Evolutionary conservation across 2,888 invertebrate species (phyloP), one percentile per base, ranked within the genome.

Genomic region (Crossocerus cetratus): DNA sequence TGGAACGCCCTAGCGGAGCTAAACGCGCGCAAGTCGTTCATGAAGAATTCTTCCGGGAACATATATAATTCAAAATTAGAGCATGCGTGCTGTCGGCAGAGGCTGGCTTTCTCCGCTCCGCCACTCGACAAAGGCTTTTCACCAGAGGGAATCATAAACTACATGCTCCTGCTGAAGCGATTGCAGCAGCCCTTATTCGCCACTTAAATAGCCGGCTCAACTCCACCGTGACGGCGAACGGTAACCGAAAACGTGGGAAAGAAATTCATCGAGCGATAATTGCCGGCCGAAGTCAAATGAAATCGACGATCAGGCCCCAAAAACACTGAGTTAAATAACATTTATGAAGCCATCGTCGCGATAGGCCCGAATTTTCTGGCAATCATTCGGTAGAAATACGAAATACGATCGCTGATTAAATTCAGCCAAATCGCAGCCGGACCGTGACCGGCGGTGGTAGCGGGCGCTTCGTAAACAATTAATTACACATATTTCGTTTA

Each of bases 61-160:
- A 69, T 66, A 55, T 61, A 72, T 77, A 77, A 76, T 65, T 66
- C 69, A 77, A 77, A 77, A 77, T 77, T 77, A 77, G 76, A 77
- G 72, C 76, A 59, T 18, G 59, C 65, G 49, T 64, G 60, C 55
- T 72, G 49, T 53, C 56, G 42, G 68, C 11, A 32, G 32, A 32
- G 32, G 8, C 32, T 32, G 57, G 54, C 56, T n/a, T 16, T 44
- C 45, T 42, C 53, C 44, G 72, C 58, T 67, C 20, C 56, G 58
- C 18, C 61, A 63, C 56, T 13, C 44, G 3, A 5, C n/a, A 49
- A 21, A 23, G 53, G 60, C 45, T 60, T 65, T 57, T 43, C 60
- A 57, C 45, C 64, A 49, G 44, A 22, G 20, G 62, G 22, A 43
- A 67, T 67, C 71, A 16, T 23, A 57, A 23, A 57, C 13, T n/a